Conservation (phyloP, 2,797 vertebrate genomes). For the Peromyscus eremicus region DNA sequence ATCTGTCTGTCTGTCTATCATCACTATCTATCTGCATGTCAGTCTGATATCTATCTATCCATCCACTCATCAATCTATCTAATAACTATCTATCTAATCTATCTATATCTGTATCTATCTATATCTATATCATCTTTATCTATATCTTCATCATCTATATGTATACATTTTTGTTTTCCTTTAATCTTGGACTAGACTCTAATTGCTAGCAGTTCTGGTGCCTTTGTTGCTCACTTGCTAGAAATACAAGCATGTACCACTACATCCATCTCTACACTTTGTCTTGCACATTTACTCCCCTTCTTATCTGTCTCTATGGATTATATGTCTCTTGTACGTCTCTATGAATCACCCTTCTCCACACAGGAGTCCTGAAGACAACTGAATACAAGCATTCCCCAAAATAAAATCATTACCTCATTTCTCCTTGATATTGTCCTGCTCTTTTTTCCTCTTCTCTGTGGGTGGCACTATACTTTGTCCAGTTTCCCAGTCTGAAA, state of each 20-base stretch:
- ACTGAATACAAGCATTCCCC: background rate
- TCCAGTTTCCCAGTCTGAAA: background rate
- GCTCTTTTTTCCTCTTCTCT: fast-evolving
- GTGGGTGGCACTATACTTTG: background rate
- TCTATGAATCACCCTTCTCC: background rate
- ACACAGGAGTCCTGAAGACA: background rate
- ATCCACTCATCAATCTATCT: background rate
- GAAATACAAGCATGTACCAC: background rate
- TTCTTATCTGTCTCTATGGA: background rate
- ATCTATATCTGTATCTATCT: background rate
- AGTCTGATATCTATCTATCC: background rate
- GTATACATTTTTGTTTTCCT: background rate
- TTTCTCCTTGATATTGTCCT: background rate
- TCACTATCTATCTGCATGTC: no score
- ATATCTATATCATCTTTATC: background rate
- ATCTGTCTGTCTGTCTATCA: background rate
- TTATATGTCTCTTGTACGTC: background rate
- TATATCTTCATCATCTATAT: background rate
- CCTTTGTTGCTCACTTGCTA: background rate
- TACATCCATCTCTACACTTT: background rate
- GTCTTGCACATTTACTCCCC: background rate
- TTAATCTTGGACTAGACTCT: background rate
- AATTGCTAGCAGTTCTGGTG: background rate
- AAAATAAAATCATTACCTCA: background rate
- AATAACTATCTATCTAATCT: background rate